Percentiles rank a stretch among this genome's conserved stretches.
phyloP scores from a whole-genome alignment of 2,888 invertebrate species.

The Drosophila aldrichi region DNA sequence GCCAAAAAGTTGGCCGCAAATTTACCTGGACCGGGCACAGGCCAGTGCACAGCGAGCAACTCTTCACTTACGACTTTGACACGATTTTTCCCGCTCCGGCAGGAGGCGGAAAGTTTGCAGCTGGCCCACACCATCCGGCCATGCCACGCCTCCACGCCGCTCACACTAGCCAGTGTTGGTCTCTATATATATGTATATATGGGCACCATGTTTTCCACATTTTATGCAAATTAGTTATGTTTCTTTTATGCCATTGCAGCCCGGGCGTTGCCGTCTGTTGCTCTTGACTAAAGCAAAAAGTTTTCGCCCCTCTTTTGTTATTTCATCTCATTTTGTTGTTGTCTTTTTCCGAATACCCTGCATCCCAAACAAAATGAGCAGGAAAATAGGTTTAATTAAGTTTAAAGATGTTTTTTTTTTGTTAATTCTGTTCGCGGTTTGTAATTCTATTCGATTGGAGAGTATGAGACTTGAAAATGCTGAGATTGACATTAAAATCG shows the following conservation, averaged over 20 bases:
- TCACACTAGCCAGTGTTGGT: neutral
- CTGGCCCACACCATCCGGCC: neutral
- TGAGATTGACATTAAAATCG: neutral
- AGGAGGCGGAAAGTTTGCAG: conserved; percentile 40
- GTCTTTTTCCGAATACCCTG: neutral
- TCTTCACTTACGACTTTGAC: conserved; percentile 62
- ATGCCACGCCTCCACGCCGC: neutral
- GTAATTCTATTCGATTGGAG: neutral
- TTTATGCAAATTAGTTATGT: conserved; percentile 82
- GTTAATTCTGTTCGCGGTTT: neutral
- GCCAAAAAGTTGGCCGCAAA: conserved; percentile 57
- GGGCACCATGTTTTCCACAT: conserved; percentile 60
- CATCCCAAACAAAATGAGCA: neutral
- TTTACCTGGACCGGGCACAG: conserved; percentile 43
- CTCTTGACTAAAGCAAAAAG: conserved; percentile 53
- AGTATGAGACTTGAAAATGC: neutral
- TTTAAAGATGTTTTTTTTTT: neutral
- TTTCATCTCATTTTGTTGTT: neutral
- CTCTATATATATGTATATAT: conserved; percentile 21
- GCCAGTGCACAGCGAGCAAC: conserved; percentile 30
- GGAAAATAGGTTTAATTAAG: neutral
- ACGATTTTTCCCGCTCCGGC: conserved; percentile 65
- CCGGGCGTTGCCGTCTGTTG: conserved; percentile 50
- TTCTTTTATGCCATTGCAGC: conserved; percentile 71
- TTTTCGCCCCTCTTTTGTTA: conserved; percentile 26